These are phyloP conservation scores for Silurus asotus DNA, from an alignment of 2,113 vertebrate genomes.

Conservation along the genomic window DNA sequence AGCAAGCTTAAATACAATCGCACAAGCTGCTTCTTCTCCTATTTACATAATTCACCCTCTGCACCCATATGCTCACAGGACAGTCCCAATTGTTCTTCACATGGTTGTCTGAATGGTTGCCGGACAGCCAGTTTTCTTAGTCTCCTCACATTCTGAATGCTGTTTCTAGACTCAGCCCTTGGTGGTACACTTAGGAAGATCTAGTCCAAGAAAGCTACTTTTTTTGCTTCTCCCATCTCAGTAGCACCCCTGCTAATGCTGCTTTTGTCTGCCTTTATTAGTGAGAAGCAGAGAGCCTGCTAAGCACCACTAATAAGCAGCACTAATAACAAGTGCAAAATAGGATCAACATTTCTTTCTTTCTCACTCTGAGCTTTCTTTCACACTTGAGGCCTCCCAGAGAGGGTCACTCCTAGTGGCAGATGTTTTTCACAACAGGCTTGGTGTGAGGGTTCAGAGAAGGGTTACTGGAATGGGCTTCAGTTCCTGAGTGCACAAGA, in stretches of 20 bases:
- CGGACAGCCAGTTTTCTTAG: constrained; percentile 44
- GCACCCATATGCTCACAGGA: constrained; percentile 52
- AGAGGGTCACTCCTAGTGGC: constrained; percentile 37
- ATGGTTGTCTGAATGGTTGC: constrained; percentile 32
- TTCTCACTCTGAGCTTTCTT: constrained; percentile 12
- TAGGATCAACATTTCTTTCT: constrained; percentile 70
- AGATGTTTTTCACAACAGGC: constrained; percentile 33
- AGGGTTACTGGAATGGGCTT: constrained; percentile 32
- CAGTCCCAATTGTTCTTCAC: constrained; percentile 42
- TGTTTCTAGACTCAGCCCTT: constrained; percentile 22
- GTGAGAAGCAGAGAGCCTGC: constrained; percentile 40
- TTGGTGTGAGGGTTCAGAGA: constrained; percentile 39
- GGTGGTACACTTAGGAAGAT: constrained; percentile 29
- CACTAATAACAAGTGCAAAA: constrained; percentile 71
- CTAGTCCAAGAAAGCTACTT: constrained; percentile 63
- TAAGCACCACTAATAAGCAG: constrained; percentile 68
- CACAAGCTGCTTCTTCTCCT: constrained; percentile 46
- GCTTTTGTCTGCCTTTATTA: constrained; percentile 75
- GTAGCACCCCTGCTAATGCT: constrained; percentile 69
- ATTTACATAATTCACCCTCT: constrained; percentile 52
- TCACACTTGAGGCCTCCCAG: constrained; percentile 36
- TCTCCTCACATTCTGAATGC: constrained; percentile 24
- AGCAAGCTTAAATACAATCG: constrained; percentile 24
- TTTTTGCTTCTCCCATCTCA: constrained; percentile 53
- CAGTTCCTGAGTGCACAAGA: constrained; percentile 16